A percentile compares a stretch with the other conserved stretches of the same genome.
These are phyloP conservation scores for Ovis aries DNA, from an alignment of 2,113 vertebrate genomes.

Conservation along the genomic window ARS-UI_Ramb_v3.0 NC_056079.1:6054501-6055000, in stretches of 20 bases:
- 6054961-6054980: neutral
- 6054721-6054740: neutral
- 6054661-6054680: neutral
- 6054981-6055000: neutral
- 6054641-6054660: neutral
- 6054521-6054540: neutral
- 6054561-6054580: too few species aligned
- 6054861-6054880: too few species aligned
- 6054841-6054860: neutral
- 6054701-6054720: fast-evolving
- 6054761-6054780: too few species aligned
- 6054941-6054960: neutral
- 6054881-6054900: neutral
- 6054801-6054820: neutral
- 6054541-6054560: neutral
- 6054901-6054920: neutral
- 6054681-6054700: neutral
- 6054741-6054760: neutral
- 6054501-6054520: neutral
- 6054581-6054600: fast-evolving
- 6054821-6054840: fast-evolving
- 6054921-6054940: neutral
- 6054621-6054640: neutral
- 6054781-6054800: neutral
- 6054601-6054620: neutral